Evolutionary conservation across 2,797 vertebrate species (phyloP).

Genomic region (Pteropus rufus): DNA sequence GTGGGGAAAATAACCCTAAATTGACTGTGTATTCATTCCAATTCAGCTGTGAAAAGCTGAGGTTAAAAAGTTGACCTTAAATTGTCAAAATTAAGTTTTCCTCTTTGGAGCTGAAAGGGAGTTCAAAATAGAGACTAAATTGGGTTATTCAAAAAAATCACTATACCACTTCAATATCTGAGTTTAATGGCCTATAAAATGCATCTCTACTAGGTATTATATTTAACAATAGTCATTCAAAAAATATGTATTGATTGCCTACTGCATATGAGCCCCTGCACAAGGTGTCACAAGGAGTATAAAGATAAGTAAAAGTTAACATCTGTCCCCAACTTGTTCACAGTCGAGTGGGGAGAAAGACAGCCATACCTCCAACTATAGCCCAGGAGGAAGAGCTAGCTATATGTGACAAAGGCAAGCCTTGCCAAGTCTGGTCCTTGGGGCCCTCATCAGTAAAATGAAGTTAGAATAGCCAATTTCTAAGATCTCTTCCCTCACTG

Average conservation of each 20-base stretch:
- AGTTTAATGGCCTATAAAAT: background rate
- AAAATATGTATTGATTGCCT: background rate
- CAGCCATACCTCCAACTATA: background rate
- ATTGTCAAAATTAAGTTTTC: background rate
- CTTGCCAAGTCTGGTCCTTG: background rate
- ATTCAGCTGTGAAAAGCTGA: background rate
- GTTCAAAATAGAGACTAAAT: background rate
- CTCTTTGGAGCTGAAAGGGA: background rate
- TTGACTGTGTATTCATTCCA: background rate
- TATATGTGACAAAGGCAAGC: background rate
- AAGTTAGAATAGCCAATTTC: background rate
- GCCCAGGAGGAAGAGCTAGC: background rate
- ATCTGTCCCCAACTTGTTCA: background rate
- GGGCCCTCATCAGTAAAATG: background rate
- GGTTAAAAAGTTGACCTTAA: constrained; percentile 8
- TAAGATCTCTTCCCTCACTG: background rate
- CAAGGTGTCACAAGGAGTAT: background rate
- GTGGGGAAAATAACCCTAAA: background rate
- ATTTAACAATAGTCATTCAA: background rate
- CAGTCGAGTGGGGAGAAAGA: background rate
- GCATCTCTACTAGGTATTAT: background rate
- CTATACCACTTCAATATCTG: background rate
- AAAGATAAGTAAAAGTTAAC: background rate
- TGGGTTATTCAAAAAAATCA: background rate
- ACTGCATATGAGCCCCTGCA: background rate